Percentiles rank a stretch among this genome's conserved stretches.
Conservation (phyloP, 2,797 vertebrate genomes). For the Strix occidentalis region DNA sequence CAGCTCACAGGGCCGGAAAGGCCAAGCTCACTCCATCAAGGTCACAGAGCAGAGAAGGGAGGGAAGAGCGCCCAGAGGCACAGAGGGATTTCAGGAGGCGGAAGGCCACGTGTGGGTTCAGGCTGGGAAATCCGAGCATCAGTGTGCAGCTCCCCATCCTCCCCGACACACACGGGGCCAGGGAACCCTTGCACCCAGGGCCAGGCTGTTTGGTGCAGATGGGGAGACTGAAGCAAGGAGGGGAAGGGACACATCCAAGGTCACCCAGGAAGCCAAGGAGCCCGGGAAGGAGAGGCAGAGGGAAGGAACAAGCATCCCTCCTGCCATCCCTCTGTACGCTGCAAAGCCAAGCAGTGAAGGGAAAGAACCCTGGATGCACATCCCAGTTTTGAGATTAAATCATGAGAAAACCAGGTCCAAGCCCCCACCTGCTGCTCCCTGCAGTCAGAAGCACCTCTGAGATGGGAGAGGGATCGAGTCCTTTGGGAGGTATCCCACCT, state of each 20-base stretch:
- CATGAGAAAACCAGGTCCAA: background rate
- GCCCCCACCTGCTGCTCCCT: background rate
- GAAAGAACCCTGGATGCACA: background rate
- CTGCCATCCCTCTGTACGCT: fast-evolving
- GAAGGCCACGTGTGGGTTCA: fast-evolving
- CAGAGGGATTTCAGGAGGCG: background rate
- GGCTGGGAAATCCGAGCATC: background rate
- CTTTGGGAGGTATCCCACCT: background rate
- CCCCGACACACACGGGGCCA: fast-evolving
- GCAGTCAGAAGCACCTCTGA: fast-evolving
- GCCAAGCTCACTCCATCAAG: background rate
- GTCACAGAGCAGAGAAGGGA: background rate
- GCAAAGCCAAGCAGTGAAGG: background rate
- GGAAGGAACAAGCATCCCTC: background rate
- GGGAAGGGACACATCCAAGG: background rate
- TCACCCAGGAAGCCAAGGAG: background rate
- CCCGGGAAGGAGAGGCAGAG: background rate
- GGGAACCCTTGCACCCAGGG: background rate
- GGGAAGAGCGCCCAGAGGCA: background rate
- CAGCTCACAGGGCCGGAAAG: background rate
- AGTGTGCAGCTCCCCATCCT: background rate
- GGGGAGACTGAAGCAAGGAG: background rate
- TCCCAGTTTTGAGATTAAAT: fast-evolving
- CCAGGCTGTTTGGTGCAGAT: background rate
- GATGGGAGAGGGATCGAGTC: background rate